Base-by-base conservation (phyloP, 2,113 vertebrate species). In the Xiphophorus couchianus region DNA sequence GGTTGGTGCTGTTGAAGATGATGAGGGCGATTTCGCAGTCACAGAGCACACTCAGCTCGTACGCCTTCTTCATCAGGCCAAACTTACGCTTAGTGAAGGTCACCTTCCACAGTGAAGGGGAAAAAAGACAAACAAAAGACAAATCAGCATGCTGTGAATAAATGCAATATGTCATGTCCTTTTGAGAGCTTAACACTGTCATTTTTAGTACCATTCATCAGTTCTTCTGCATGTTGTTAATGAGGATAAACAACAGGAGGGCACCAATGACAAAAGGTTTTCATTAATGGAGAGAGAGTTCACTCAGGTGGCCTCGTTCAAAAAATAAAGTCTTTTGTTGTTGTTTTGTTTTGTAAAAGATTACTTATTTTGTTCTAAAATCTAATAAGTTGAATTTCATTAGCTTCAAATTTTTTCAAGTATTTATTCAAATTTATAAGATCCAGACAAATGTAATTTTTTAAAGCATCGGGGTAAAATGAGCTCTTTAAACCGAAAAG, bases 21-120 rank as follows among this genome's bases (percentile, higher is more conserved):
- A 99, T 99, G 79, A 99, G 97, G 25, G 97, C 97, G 27, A 99
- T 98, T 95, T 99, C 97, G 3, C 97, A 99, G 95, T 99, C 97
- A 0, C 97, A 99, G 74, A 99, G 93, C 80, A 99, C 97, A 7
- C 97, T 99, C 94, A 99, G 93, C 92, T 99, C 97, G 0, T 99
- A 99, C 0, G 97, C 97, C 86, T 99, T 99, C 94, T 99, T 99
- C 97, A 99, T 99, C 91, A 99, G 92, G 29, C 97, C 97, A 9
- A 99, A 99, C 67, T 99, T 98, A 8, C 97, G 92, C 90, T 98
- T 98, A 87, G 97, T 98, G 88, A 98, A 98, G 0, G 97, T 98
- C 89, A 98, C 97, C 97, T 98, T 28, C 0, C 10, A 54, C 27
- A 8, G 22, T 22, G 11, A 60, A 0, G 28, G 33, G 44, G 19